These are phyloP conservation scores for Drosophila neutralis DNA, from an alignment of 2,888 invertebrate genomes.

Conservation along the genomic window DNA sequence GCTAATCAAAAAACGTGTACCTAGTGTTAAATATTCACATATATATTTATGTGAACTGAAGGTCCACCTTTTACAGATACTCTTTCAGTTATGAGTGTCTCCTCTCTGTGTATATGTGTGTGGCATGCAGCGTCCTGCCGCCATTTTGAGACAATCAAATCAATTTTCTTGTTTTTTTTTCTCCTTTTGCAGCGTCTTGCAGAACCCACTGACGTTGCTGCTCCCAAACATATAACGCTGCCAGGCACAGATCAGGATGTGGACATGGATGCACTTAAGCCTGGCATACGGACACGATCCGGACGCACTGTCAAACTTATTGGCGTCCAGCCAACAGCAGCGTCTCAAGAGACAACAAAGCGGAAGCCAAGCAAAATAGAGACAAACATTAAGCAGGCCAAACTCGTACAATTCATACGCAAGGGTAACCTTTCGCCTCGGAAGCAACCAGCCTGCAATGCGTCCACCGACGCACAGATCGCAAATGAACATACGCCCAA, in stretches of 20 bases:
- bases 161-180: background rate
- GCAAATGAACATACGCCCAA: slow-evolving; percentile 71
- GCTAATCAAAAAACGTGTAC: slow-evolving; percentile 26
- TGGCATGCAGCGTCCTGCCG: slow-evolving; percentile 45
- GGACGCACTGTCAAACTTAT: slow-evolving; percentile 80
- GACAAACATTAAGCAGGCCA: slow-evolving; percentile 76
- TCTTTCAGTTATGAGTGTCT: slow-evolving; percentile 21
- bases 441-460: slow-evolving; percentile 65
- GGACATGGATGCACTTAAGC: slow-evolving; percentile 69
- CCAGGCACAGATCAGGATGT: slow-evolving; percentile 57
- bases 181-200: slow-evolving; percentile 56
- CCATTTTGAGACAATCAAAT: slow-evolving; percentile 39
- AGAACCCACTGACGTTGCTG: slow-evolving; percentile 40
- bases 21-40: background rate
- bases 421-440: slow-evolving; percentile 83
- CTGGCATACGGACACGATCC: slow-evolving; percentile 77
- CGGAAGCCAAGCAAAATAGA: slow-evolving; percentile 77
- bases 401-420: slow-evolving; percentile 83
- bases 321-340: slow-evolving; percentile 58
- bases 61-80: slow-evolving; percentile 32
- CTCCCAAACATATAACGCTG: slow-evolving; percentile 31
- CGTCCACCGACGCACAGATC: slow-evolving; percentile 21
- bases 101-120: slow-evolving; percentile 7
- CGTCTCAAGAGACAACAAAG: slow-evolving; percentile 57
- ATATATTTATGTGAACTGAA: background rate